Evolutionary conservation across 2,888 invertebrate genomes (phyloP).

Genomic region (Agrochola circellaris): DNA sequence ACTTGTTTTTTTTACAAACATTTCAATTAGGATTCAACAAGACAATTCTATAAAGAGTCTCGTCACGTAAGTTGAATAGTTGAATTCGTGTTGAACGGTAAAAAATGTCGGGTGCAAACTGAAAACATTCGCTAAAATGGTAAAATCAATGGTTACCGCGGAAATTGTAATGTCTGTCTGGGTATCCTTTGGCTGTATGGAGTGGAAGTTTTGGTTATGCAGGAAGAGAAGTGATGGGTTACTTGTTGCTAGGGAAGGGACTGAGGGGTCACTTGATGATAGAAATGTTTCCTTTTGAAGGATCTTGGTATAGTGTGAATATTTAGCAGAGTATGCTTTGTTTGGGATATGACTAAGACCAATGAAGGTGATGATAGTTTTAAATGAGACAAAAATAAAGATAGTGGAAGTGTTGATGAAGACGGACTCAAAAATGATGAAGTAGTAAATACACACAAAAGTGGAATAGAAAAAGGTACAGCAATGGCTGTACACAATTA

Average conservation of each 20-base stretch:
- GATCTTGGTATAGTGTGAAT: background rate
- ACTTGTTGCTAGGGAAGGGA: background rate
- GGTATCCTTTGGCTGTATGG: background rate
- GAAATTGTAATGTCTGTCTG: slow-evolving; percentile 51
- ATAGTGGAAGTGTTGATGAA: too few species aligned
- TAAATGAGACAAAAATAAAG: background rate
- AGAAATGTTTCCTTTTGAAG: background rate
- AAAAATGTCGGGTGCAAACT: slow-evolving; percentile 43
- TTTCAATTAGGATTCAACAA: slow-evolving; percentile 45
- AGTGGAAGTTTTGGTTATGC: background rate
- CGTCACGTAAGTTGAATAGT: slow-evolving; percentile 38
- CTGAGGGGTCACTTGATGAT: background rate
- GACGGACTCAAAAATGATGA: background rate
- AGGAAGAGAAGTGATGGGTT: background rate
- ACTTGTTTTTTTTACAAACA: slow-evolving; percentile 3
- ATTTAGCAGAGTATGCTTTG: background rate
- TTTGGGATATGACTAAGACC: too few species aligned
- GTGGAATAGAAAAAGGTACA: background rate
- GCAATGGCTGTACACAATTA: too few species aligned
- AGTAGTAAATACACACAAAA: background rate
- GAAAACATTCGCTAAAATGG: slow-evolving; percentile 32
- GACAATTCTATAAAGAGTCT: slow-evolving; percentile 39
- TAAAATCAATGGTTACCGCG: slow-evolving; percentile 34
- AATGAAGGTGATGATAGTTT: background rate
- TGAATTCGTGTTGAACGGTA: slow-evolving; percentile 24